Evolutionary conservation across 2,113 vertebrate genomes (phyloP).

Genomic region (Pomatorhinus ruficollis): DNA sequence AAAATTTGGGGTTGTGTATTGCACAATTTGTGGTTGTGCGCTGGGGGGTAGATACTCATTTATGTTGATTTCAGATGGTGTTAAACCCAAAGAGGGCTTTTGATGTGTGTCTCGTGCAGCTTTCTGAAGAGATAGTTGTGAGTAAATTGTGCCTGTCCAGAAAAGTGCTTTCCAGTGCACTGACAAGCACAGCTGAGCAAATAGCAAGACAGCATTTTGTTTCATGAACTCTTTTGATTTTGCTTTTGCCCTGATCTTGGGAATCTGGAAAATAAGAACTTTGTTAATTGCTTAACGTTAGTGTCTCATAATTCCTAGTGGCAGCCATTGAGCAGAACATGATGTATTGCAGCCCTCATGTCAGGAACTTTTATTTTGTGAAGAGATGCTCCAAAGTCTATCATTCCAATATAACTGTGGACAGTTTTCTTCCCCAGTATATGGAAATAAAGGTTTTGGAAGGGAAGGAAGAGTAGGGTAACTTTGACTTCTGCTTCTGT

Average conservation of each 20-base stretch:
- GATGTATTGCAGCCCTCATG: background rate
- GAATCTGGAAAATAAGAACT: background rate
- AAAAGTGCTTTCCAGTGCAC: background rate
- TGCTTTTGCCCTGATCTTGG: background rate
- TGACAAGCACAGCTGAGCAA: background rate
- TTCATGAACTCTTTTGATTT: background rate
- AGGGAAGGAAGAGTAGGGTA: background rate
- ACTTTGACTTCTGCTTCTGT: background rate
- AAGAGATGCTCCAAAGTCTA: background rate
- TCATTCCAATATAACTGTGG: background rate
- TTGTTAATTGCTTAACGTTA: background rate
- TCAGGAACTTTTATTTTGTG: background rate
- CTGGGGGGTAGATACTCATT: background rate
- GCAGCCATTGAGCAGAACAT: background rate
- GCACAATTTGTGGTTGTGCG: background rate
- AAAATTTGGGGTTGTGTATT: background rate
- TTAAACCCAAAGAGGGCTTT: background rate
- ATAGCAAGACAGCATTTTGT: background rate
- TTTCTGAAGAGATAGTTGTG: background rate
- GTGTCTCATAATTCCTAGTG: background rate
- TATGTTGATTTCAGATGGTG: background rate
- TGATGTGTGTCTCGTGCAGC: rapidly evolving
- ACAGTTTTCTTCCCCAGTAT: background rate
- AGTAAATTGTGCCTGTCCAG: background rate
- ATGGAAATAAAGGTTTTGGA: background rate